Base-by-base conservation (phyloP, 2,113 vertebrate species). In the Pelecanus crispus region DNA sequence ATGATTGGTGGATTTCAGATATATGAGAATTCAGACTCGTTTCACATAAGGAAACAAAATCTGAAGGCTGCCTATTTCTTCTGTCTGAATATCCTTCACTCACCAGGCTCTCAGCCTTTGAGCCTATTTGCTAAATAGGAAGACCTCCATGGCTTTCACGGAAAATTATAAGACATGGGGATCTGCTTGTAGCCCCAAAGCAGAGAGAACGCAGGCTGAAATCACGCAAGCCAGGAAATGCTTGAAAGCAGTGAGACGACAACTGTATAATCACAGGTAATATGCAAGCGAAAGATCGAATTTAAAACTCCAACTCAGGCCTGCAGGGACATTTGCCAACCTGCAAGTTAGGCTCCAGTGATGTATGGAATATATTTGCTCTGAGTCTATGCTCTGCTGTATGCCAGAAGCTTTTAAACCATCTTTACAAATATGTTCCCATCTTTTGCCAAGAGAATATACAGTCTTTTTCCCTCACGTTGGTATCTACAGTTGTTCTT, bases 391-490 rank as follows among this genome's bases (percentile, higher is more conserved):
- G 31, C 74, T 85, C 74, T 92, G 92, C 66, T 90, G 34, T 38
- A 7, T 62, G 95, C 93, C 95, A 96, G 93, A 90, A 92, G 74
- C 92, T 96, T 95, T 96, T 83, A 95, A 97, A 88, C 93, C 94
- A 94, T 95, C 94, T 93, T 96, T 80, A 86, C 74, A 96, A 97
- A 96, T 96, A 96, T 95, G 94, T 97, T 96, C 94, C 96, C 90
- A 49, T 82, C 94, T 75, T 93, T 86, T 96, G 95, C 96, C 95
- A 97, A 93, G 90, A 44, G 92, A 88, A 93, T 88, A 68, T 80
- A 32, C 87, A 94, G 93, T 7, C 90, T 92, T 97, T 95, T 96
- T 53, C 96, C 94, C 81, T 97, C 94, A 96, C 71, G 34, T 86
- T 97, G 87, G 90, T 96, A 96, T 92, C 94, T 94, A 70, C 58